Evolutionary conservation across 1,140 invertebrate species (phyloP), one percentile per base, ranked within the genome.

Genomic region (Aphidius ervi): DNA sequence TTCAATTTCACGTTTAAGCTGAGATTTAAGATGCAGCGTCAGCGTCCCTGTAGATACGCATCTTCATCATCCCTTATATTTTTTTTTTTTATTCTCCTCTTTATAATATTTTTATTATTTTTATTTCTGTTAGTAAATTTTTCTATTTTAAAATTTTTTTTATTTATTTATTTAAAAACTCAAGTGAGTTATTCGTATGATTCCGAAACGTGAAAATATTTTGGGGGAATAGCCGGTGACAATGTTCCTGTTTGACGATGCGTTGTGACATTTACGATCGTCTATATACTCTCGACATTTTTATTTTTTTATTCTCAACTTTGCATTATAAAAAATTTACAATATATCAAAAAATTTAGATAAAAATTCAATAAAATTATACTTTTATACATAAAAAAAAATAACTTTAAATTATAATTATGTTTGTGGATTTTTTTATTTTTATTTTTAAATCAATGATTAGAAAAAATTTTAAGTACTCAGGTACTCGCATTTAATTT

Each of bases 101-200:
- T 37, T 37, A 49, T 10, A 37, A 53, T 16, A 45, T 40, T 42
- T 37, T 23, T 9, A 5, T 6, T 42, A 5, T 43, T 43, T 43
- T 43, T 43, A 43, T 49, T 49, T 1, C 23, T 31, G 0, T 31
- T 31, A 31, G 23, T 3, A 31, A 31, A 31, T 3, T 49, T 49
- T 37, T 49, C 3, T 49, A 8, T 40, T 45, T 20, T 40, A 20
- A 6, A 9, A 5, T 16, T 53, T 53, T 53, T 53, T 53, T 53
- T 42, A 3, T 10, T 3, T 49, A 6, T 49, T 53, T 53, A 7
- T 20, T 48, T n/a, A 9, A n/a, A 9, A 48, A 55, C 50, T 41
- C 43, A 16, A 41, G 61, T 63, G 56, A 63, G 61, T 58, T 63
- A 63, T 63, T 59, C 41, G 48, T 56, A 41, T 61, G 59, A 53